Base-by-base conservation (phyloP, 2,113 vertebrate species). In the Thunnus thynnus region DNA sequence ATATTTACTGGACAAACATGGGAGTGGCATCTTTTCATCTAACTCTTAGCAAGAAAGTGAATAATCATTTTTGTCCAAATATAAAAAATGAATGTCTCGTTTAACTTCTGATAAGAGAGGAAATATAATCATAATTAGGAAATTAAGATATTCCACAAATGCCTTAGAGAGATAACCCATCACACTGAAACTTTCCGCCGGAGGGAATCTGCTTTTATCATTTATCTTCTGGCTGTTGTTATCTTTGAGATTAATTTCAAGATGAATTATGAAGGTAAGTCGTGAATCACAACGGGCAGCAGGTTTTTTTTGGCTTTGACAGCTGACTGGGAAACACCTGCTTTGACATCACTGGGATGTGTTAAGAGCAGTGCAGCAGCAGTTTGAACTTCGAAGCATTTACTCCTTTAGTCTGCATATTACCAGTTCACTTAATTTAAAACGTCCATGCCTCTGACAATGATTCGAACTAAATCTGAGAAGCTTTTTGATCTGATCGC, bases 261-360 rank as follows among this genome's bases (percentile, higher is more conserved):
- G 18, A 18, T 25, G 32, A 0, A 68, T 58, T 62, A 14, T 44
- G 36, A 56, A 3, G 22, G 3, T 17, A 22, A 67, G 36, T 64
- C 13, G 6, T 44, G 73, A 56, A 4, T 58, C 32, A 36, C 17
- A 30, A 22, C 14, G 32, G 14, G 52, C 46, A 36, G 44, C 71
- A 54, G 71, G 58, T 36, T 56, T 44, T 47, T 47, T 30, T 54
- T 5, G 11, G 11, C 20, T 73, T 54, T 61, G 52, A 67, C 7
- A 10, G 30, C 36, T 67, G 61, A 84, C 74, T 22, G 32, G 36
- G 22, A 69, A 78, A 63, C 57, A 63, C n/a, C 32, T 76, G 60
- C 46, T 70, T 22, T 52, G 17, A 46, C 18, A 32, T 22, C 0
- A 9, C 51, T 64, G 30, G 10, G 54, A 54, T 25, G 11, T 44